Evolutionary conservation across 2,113 vertebrate genomes (phyloP), one percentile per base, ranked within the genome.

Genomic region (Sebastes fasciatus): DNA sequence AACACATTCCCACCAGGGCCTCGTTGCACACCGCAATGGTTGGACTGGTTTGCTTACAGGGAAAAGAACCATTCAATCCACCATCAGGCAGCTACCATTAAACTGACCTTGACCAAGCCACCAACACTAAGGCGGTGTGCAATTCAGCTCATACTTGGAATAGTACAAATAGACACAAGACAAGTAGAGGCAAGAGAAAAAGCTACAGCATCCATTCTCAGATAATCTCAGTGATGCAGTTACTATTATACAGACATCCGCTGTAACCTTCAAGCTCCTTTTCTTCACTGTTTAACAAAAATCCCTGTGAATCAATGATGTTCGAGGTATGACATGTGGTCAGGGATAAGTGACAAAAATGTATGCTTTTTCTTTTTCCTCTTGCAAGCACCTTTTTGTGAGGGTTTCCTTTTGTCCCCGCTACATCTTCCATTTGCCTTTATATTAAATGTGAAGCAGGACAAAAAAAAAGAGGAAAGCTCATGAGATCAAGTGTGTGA

Each of bases 401-500:
- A 61, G 57, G 7, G 16, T 62, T 76, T 72, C 65, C 9, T 23
- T 34, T 65, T 84, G 46, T 57, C 58, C 9, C 46, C 2, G 9
- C 57, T 19, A 60, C 54, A 7, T 71, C 68, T 23, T 78, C n/a
- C 43, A 46, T 40, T 61, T 80, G 19, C 17, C 5, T 49, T 10
- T 87, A 77, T 8, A 79, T 64, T 86, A 83, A 84, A 73, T 78
- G 63, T 74, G 71, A 68, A 67, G 62, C 21, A 49, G 63, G 46
- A 6, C 74, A 71, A 81, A 75, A 82, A 54, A 74, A 83, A 63
- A 86, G 52, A 62, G 26, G 43, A 48, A 62, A 40, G 57, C 84
- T 89, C 71, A 40, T 46, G 57, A 86, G 80, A 82, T 49, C 19
- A 62, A 78, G 70, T 55, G 45, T 85, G 77, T 82, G 73, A 85